Conservation (phyloP, 2,113 vertebrate species). For the Plestiodon gilberti region DNA sequence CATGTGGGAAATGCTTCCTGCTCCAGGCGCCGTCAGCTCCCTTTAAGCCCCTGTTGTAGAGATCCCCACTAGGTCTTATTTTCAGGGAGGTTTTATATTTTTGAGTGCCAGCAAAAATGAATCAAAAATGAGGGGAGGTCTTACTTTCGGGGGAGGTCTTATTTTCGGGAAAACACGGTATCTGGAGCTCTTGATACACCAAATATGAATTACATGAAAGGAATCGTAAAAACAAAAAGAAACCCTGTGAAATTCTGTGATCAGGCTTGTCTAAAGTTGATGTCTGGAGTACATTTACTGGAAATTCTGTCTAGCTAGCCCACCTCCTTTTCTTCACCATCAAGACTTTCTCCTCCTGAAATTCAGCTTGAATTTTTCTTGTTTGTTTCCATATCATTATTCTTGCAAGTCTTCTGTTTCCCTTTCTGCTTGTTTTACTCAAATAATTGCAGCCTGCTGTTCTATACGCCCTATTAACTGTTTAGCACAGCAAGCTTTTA, state of each 20-base stretch:
- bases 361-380: background rate
- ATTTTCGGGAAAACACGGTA: too few relatives aligned
- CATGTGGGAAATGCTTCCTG: too few relatives aligned
- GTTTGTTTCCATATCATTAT: conserved; percentile 7
- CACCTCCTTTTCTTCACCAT: background rate
- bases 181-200: background rate
- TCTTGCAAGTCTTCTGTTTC: background rate
- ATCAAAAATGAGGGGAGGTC: too few relatives aligned
- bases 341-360: background rate
- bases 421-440: conserved; percentile 16
- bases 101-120: too few relatives aligned
- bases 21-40: too few relatives aligned
- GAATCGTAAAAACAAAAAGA: background rate
- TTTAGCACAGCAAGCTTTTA: conserved; percentile 11
- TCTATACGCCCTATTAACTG: background rate
- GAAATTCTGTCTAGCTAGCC: background rate
- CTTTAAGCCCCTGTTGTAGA: too few relatives aligned
- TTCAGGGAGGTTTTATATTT: too few relatives aligned
- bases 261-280: background rate
- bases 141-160: too few relatives aligned
- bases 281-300: background rate
- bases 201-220: background rate
- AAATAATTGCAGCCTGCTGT: conserved; percentile 13
- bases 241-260: background rate
- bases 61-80: too few relatives aligned